These are phyloP conservation scores for Arion vulgaris DNA, from an alignment of 1,140 invertebrate genomes.

Conservation along the genomic window DNA sequence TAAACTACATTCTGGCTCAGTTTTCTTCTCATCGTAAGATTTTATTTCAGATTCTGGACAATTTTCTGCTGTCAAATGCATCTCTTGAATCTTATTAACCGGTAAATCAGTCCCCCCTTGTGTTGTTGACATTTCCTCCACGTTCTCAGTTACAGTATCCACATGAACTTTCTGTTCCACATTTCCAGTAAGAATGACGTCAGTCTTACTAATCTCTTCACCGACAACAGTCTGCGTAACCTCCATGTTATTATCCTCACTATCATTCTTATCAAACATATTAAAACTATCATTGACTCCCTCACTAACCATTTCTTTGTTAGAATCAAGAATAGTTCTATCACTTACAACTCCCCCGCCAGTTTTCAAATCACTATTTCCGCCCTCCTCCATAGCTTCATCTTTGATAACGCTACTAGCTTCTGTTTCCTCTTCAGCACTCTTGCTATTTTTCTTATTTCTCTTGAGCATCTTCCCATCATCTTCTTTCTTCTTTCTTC, in stretches of 20 bases:
- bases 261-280: constrained; percentile 27
- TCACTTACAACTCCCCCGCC: not conserved
- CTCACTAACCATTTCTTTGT: constrained; percentile 9
- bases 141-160: not conserved
- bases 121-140: not conserved
- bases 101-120: not conserved
- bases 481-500: constrained; percentile 21
- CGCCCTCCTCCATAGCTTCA: not conserved
- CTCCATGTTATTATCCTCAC: not conserved
- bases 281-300: constrained; percentile 23
- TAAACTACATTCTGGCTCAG: not conserved
- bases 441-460: not conserved
- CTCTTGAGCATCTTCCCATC: constrained; percentile 2
- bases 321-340: not conserved
- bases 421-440: not conserved
- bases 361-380: not conserved
- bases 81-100: not conserved
- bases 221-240: not conserved
- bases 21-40: not conserved
- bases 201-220: not conserved
- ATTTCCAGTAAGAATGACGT: not conserved
- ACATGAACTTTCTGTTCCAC: not conserved
- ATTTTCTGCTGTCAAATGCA: not conserved
- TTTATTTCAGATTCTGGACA: not conserved
- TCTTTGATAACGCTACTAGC: not conserved